phyloP scores from a whole-genome alignment of 2,888 invertebrate genomes.

The Ctenicera cuprea region DNA sequence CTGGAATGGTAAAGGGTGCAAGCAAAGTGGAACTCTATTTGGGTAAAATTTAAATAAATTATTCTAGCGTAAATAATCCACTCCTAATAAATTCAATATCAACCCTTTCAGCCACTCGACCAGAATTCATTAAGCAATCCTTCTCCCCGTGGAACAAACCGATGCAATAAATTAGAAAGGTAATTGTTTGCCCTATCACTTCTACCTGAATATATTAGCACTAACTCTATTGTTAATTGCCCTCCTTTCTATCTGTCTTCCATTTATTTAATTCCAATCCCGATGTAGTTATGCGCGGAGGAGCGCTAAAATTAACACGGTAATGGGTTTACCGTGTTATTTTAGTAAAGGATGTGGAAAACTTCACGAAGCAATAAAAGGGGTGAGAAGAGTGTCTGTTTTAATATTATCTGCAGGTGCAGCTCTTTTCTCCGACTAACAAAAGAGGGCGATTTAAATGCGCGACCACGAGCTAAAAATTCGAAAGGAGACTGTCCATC shows the following conservation, averaged over 20 bases:
- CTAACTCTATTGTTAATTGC: slow-evolving; percentile 62
- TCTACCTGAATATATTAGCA: slow-evolving; percentile 65
- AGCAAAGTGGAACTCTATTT: background rate
- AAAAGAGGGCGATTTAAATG: slow-evolving; percentile 63
- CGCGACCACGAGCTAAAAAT: slow-evolving; percentile 59
- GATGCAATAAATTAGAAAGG: slow-evolving; percentile 63
- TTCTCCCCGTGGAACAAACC: slow-evolving; percentile 63
- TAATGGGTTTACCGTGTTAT: slow-evolving; percentile 50
- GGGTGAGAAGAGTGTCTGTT: slow-evolving; percentile 51
- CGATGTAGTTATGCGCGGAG: slow-evolving; percentile 49
- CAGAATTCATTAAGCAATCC: slow-evolving; percentile 64
- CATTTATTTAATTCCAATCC: slow-evolving; percentile 56
- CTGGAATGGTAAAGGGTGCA: background rate
- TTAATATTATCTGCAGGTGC: slow-evolving; percentile 64
- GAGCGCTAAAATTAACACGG: slow-evolving; percentile 54
- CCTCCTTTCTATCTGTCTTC: slow-evolving; percentile 57
- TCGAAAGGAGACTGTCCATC: slow-evolving; percentile 63
- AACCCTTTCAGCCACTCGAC: slow-evolving; percentile 63
- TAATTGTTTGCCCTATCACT: slow-evolving; percentile 66
- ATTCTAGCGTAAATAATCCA: slow-evolving; percentile 60
- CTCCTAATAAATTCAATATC: slow-evolving; percentile 63
- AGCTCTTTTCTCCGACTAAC: slow-evolving; percentile 49
- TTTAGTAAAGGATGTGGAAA: slow-evolving; percentile 50
- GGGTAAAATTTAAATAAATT: slow-evolving; percentile 53
- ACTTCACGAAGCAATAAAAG: slow-evolving; percentile 35